Percentiles rank a stretch among this genome's conserved stretches.
Evolutionary conservation across 2,888 invertebrate species (phyloP).

Genomic region (Bedellia somnulentella): DNA sequence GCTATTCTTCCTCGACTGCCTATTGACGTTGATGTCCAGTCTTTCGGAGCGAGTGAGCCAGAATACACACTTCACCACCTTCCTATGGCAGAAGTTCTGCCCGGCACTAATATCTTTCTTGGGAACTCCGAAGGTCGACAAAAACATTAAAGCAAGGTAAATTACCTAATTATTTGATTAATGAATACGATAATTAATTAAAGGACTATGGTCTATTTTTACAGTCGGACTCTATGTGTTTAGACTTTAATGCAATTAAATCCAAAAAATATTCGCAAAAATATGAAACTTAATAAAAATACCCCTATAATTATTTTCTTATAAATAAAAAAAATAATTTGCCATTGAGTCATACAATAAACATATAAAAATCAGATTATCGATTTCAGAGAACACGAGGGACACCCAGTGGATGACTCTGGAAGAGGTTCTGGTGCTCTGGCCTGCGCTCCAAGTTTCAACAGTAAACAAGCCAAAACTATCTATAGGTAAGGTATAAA

Average conservation of each 20-base stretch:
- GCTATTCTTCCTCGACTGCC: slow-evolving; percentile 82
- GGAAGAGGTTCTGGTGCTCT: slow-evolving; percentile 71
- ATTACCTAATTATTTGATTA: too few species aligned
- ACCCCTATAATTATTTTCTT: too few species aligned
- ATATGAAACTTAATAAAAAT: too few species aligned
- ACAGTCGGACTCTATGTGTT: too few species aligned
- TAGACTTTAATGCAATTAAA: too few species aligned
- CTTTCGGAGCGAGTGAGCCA: slow-evolving; percentile 80
- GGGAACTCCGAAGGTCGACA: slow-evolving; percentile 84
- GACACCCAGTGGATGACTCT: slow-evolving; percentile 52
- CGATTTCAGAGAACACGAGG: slow-evolving; percentile 43
- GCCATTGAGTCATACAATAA: too few species aligned
- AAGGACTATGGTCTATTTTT: neutral
- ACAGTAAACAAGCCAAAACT: slow-evolving; percentile 84
- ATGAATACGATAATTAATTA: slow-evolving; percentile 9
- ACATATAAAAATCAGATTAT: too few species aligned
- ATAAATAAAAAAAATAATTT: too few species aligned
- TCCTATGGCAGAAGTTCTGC: slow-evolving; percentile 91
- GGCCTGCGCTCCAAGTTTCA: slow-evolving; percentile 74
- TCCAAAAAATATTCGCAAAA: too few species aligned
- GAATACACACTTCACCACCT: slow-evolving; percentile 84
- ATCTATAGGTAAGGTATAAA: slow-evolving; percentile 81
- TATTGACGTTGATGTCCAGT: slow-evolving; percentile 81
- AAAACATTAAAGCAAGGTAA: slow-evolving; percentile 72
- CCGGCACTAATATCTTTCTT: slow-evolving; percentile 86